Evolutionary conservation across 1,140 invertebrate species (phyloP), one percentile per base, ranked within the genome.

Genomic region (Drosophila azteca): DNA sequence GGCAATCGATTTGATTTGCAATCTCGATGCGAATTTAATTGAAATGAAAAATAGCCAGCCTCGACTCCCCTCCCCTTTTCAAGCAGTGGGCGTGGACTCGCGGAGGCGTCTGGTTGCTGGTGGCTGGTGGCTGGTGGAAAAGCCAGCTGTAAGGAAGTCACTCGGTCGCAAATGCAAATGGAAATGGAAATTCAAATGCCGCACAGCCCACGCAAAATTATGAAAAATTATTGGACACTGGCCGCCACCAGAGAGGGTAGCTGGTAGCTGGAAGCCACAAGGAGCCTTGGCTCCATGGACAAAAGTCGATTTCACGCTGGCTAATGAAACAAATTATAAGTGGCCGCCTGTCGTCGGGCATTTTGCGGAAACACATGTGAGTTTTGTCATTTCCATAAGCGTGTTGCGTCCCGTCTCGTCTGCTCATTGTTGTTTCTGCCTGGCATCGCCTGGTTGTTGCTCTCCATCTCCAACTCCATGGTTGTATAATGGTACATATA

Each of bases 271-370:
- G 22, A 20, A 48, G 51, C 26, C 51, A 54, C 57, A 39, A 26
- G 13, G 26, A 46, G 60, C 43, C 20, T 26, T 57, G 43, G 45
- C 39, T 17, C 31, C 31, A 31, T 31, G 45, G 41, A 57, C 52
- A 81, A 88, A 88, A 87, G 79, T 68, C 83, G 73, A 87, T 83
- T 87, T 88, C 82, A 88, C 67, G 83, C 76, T 66, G 76, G 61
- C 79, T 83, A 87, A 89, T 89, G 84, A 87, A 87, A 88, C 79
- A 83, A 87, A 85, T 85, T 87, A 82, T 77, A 87, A 82, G 78
- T 87, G 82, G 69, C 82, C 82, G 75, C 65, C 67, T 71, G 51
- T 44, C 44, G 49, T 65, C 63, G 59, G 62, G 29, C 53, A 71
- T 80, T 71, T 62, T 65, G 63, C 72, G 73, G 72, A 76, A 76